Evolutionary conservation across 2,113 vertebrate genomes (phyloP).

Genomic region (Solea senegalensis): DNA sequence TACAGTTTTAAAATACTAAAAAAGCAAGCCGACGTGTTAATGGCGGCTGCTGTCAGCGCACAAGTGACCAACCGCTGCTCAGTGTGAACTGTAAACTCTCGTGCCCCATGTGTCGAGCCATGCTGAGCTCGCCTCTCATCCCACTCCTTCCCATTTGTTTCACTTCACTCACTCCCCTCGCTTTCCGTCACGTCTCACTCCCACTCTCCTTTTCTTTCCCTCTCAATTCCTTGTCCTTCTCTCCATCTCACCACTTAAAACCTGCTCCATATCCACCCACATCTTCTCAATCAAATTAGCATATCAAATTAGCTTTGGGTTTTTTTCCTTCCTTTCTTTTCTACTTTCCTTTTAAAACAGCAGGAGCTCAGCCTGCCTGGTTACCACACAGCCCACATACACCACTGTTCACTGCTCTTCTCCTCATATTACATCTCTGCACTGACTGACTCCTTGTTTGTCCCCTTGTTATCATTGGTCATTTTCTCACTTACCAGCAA

Average conservation of each 20-base stretch:
- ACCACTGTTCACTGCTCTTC: conserved; percentile 38
- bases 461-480: conserved; percentile 29
- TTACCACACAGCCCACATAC: conserved; percentile 60
- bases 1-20: no score
- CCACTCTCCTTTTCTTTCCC: conserved; percentile 35
- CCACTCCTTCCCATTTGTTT: conserved; percentile 58
- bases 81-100: conserved; percentile 46
- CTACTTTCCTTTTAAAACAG: conserved; percentile 45
- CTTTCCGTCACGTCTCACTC: conserved; percentile 44
- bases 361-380: conserved; percentile 39
- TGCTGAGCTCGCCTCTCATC: conserved; percentile 37
- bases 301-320: conserved; percentile 68
- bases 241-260: conserved; percentile 58
- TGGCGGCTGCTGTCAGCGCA: conserved; percentile 11
- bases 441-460: conserved; percentile 27
- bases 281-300: conserved; percentile 73
- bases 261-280: conserved; percentile 76
- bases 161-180: conserved; percentile 47
- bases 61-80: conserved; percentile 41
- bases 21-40: no score
- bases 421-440: conserved; percentile 41
- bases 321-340: conserved; percentile 19
- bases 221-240: conserved; percentile 44
- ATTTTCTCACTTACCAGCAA: conserved; percentile 22
- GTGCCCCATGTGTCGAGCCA: conserved; percentile 25